Evolutionary conservation across 2,113 vertebrate genomes (phyloP).

Genomic region (Plectropomus leopardus): DNA sequence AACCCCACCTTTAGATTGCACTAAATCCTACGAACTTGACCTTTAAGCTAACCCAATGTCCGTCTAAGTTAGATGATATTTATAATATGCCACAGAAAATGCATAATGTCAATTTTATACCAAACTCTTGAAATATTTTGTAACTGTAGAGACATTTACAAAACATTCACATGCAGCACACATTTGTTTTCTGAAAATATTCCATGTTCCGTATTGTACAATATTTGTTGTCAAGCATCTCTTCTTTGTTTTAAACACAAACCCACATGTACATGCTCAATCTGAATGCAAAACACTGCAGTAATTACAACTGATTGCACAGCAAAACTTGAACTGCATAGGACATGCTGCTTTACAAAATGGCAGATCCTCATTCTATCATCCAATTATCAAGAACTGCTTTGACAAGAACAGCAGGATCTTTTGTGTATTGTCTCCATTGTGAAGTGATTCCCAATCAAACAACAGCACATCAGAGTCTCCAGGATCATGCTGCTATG

Average conservation of each 20-base stretch:
- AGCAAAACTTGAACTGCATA: conserved; percentile 10
- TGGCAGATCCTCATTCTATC: conserved; percentile 2
- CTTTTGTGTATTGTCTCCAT: conserved; percentile 34
- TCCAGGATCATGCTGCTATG: background rate
- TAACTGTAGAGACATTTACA: background rate
- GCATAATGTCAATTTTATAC: background rate
- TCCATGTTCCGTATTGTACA: background rate
- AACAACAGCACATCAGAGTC: conserved; percentile 13
- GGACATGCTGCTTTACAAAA: conserved; percentile 36
- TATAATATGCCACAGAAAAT: background rate
- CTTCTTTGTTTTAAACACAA: background rate
- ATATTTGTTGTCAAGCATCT: conserved; percentile 8
- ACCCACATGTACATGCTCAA: background rate
- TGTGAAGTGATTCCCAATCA: conserved; percentile 17
- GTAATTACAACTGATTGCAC: conserved; percentile 29
- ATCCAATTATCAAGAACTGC: conserved; percentile 35
- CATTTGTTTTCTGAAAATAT: background rate
- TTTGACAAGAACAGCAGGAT: conserved; percentile 39
- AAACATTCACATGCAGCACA: background rate
- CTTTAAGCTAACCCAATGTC: no score
- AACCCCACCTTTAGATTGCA: no score
- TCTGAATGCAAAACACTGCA: conserved; percentile 7
- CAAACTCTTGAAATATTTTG: background rate
- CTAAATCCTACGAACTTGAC: no score
- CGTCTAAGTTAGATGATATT: background rate